phyloP scores from a whole-genome alignment of 64 coral and sea anemone genomes.

The Platygyra sinensis region DNA sequence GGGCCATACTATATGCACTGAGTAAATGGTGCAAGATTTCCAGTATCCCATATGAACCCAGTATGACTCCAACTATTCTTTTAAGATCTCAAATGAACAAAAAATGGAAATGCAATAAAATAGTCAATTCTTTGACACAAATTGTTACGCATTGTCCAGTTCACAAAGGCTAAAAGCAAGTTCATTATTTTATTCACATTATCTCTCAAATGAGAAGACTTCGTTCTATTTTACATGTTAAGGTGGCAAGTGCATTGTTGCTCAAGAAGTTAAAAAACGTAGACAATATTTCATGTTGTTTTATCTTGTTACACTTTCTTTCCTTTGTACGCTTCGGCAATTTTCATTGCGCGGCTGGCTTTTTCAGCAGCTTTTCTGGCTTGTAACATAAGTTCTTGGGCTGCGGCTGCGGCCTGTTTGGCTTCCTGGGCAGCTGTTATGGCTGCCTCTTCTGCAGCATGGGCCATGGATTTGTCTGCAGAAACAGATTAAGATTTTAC shows the following conservation, averaged over 20 bases:
- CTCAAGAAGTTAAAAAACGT: not conserved
- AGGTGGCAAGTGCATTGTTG: not conserved
- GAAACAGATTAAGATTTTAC: too few species aligned
- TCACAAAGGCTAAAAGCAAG: too few species aligned
- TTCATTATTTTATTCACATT: not conserved
- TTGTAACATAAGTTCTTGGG: conserved; percentile 65
- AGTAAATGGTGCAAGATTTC: too few species aligned
- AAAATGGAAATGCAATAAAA: too few species aligned
- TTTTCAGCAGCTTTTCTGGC: conserved; percentile 76
- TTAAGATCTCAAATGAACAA: too few species aligned
- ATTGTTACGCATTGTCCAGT: too few species aligned
- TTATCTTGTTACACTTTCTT: not conserved
- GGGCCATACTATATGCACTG: too few species aligned
- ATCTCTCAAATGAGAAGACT: not conserved
- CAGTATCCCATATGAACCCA: too few species aligned
- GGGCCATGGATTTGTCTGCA: conserved; percentile 57
- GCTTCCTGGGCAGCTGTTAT: conserved; percentile 84
- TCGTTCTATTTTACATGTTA: not conserved
- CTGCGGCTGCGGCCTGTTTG: conserved; percentile 68
- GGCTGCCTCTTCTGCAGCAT: conserved; percentile 80
- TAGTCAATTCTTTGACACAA: too few species aligned
- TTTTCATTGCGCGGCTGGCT: conserved; percentile 54
- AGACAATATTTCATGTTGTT: not conserved
- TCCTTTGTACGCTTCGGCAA: conserved; percentile 43
- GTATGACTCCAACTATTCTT: too few species aligned